Percentiles rank a stretch among this genome's conserved stretches.
phyloP scores from a whole-genome alignment of 2,888 invertebrate species.

The Dasysyrphus tricinctus region DNA sequence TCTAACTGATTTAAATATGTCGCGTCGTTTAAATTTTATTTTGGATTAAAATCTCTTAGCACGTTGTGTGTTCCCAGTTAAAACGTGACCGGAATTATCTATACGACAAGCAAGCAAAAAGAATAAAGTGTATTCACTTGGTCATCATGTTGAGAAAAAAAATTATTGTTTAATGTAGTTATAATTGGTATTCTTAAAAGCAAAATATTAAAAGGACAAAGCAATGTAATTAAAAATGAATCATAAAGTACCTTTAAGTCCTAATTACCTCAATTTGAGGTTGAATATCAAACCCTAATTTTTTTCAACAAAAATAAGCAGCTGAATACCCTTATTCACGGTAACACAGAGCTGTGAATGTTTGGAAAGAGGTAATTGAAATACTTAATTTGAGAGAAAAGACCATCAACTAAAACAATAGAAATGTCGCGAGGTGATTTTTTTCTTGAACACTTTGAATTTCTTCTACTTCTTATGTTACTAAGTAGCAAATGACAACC shows the following conservation, averaged over 20 bases:
- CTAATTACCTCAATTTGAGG: neutral
- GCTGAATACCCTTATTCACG: too few species aligned
- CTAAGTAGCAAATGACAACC: too few species aligned
- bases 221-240: neutral
- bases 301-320: neutral
- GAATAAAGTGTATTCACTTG: neutral
- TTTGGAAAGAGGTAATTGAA: neutral
- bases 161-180: slow-evolving; percentile 3
- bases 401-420: too few species aligned
- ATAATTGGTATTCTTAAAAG: neutral
- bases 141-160: neutral
- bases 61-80: neutral
- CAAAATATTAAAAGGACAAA: neutral
- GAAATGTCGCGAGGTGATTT: too few species aligned
- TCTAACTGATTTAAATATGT: too few species aligned
- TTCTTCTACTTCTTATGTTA: too few species aligned
- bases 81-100: neutral
- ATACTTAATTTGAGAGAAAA: neutral
- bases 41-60: neutral
- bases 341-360: neutral
- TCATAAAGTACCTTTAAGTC: neutral
- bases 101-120: neutral
- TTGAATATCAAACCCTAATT: neutral
- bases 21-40: too few species aligned
- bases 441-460: too few species aligned